phyloP scores from a whole-genome alignment of 2,113 vertebrate genomes.

The Chaetura pelagica region DNA sequence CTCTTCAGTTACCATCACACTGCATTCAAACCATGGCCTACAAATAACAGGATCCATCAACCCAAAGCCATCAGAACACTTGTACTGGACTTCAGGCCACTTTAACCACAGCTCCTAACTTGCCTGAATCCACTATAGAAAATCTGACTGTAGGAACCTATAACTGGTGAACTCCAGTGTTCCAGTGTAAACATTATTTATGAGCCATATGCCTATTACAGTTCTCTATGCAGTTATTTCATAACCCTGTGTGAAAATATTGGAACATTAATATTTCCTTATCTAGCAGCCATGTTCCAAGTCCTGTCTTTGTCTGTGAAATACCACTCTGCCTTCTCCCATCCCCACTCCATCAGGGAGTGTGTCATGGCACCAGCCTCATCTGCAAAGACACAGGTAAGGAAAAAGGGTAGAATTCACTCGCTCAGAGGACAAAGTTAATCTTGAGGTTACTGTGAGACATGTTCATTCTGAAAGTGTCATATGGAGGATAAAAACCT shows the following conservation, averaged over 20 bases:
- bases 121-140: neutral
- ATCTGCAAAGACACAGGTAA: neutral
- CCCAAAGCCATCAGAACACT: neutral
- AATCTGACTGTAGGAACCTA: neutral
- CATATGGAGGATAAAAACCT: neutral
- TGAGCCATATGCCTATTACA: neutral
- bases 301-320: neutral
- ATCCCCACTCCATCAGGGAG: neutral
- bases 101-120: neutral
- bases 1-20: neutral
- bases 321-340: neutral
- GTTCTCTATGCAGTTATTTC: constrained; percentile 17
- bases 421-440: neutral
- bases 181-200: constrained; percentile 44
- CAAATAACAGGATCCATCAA: neutral
- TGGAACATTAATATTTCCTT: neutral
- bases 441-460: neutral
- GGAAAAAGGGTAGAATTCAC: neutral
- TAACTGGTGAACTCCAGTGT: neutral
- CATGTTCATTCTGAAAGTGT: neutral
- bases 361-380: neutral
- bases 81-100: neutral
- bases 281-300: constrained; percentile 10
- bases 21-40: neutral
- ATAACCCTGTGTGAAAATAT: constrained; percentile 19